Evolutionary conservation across 2,888 invertebrate genomes (phyloP).

Genomic region (Baronia brevicornis): DNA sequence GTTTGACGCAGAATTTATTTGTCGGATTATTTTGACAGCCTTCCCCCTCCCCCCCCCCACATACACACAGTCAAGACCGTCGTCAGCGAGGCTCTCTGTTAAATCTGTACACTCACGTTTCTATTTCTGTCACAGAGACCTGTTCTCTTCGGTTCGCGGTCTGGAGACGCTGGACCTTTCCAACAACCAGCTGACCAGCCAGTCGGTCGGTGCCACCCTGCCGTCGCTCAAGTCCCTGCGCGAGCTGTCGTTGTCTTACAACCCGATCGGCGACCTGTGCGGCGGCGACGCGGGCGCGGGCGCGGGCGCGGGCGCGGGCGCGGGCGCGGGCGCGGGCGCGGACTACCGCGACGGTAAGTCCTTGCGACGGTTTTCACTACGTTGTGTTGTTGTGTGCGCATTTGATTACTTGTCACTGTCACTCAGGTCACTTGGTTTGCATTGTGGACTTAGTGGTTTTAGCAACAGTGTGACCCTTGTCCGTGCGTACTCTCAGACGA

Average conservation of each 20-base stretch:
- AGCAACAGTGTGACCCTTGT: too few relatives aligned
- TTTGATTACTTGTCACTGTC: too few relatives aligned
- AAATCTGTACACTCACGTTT: too few relatives aligned
- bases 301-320: constrained; percentile 19
- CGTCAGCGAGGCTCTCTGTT: too few relatives aligned
- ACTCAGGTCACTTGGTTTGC: too few relatives aligned
- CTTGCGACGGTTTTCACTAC: too few relatives aligned
- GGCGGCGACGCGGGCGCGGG: constrained; percentile 15
- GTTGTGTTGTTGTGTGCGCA: too few relatives aligned
- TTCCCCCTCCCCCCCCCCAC: too few relatives aligned
- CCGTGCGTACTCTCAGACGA: too few relatives aligned
- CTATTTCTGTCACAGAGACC: not conserved
- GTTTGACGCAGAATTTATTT: not conserved
- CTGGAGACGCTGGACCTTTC: constrained; percentile 5
- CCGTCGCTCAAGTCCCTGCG: constrained; percentile 6
- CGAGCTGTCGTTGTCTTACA: constrained; percentile 15
- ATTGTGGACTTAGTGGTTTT: too few relatives aligned
- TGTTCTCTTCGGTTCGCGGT: not conserved
- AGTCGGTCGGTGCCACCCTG: constrained; percentile 9
- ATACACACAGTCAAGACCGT: too few relatives aligned
- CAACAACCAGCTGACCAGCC: constrained; percentile 3
- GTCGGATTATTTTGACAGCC: not conserved
- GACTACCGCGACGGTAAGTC: constrained; percentile 15
- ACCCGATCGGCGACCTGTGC: constrained; percentile 15
- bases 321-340: constrained; percentile 15